Percentiles rank a stretch among this genome's conserved stretches.
These are phyloP conservation scores for Siderastrea radians DNA, from an alignment of 92 coral and sea anemone species.

Conservation along the genomic window DNA sequence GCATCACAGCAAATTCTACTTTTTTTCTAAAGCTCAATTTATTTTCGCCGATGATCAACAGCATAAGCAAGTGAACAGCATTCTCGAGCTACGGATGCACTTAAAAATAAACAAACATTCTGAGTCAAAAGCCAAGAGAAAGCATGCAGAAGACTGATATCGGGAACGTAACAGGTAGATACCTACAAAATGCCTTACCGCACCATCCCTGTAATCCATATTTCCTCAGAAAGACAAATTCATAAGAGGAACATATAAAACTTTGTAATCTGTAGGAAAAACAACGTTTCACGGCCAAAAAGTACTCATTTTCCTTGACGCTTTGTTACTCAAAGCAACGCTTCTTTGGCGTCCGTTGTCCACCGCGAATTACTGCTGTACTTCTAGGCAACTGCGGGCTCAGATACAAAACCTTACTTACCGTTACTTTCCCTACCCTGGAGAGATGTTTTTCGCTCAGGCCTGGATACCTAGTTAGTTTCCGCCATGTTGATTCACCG, in stretches of 20 bases:
- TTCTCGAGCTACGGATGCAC: neutral
- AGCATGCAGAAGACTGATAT: constrained; percentile 10
- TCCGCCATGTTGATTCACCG: constrained; percentile 13
- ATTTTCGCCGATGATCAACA: neutral
- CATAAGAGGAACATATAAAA: neutral
- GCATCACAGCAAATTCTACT: neutral
- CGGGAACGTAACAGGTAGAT: neutral
- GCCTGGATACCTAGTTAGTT: constrained; percentile 34
- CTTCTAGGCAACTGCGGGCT: neutral
- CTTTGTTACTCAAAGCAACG: constrained; percentile 1
- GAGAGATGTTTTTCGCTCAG: neutral
- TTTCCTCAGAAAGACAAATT: neutral
- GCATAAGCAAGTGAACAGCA: neutral
- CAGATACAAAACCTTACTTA: neutral
- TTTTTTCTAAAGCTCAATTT: neutral
- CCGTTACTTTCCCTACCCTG: neutral
- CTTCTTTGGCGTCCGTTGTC: constrained; percentile 52
- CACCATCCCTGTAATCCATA: constrained; percentile 83
- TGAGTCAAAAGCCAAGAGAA: neutral
- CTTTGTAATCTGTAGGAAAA: neutral
- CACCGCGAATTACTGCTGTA: constrained; percentile 35
- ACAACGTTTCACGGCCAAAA: neutral
- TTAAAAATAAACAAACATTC: constrained; percentile 23
- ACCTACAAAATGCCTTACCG: constrained; percentile 64
- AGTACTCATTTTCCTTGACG: constrained; percentile 14